Evolutionary conservation across 2,888 invertebrate species (phyloP).

Genomic region (Drosophila sordidula): DNA sequence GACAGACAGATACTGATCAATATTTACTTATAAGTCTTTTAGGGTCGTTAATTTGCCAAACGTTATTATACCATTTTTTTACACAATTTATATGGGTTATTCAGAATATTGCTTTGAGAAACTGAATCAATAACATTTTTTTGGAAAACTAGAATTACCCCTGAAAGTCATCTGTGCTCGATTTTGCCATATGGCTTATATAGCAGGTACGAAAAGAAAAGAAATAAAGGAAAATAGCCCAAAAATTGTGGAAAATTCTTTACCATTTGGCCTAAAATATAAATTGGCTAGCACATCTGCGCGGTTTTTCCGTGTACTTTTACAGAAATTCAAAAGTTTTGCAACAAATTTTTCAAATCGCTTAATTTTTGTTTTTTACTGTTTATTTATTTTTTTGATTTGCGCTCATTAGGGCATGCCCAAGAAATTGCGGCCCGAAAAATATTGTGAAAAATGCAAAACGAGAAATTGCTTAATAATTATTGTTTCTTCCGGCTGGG

Average conservation of each 20-base stretch:
- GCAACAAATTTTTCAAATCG: constrained; percentile 9
- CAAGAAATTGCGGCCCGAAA: not conserved
- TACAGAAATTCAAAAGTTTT: not conserved
- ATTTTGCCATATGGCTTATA: not conserved
- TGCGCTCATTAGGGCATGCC: constrained; percentile 14
- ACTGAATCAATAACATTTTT: too few relatives aligned
- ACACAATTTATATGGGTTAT: too few relatives aligned
- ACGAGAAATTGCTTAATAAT: constrained; percentile 14
- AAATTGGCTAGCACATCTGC: not conserved
- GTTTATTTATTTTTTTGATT: too few relatives aligned
- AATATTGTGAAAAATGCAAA: constrained; percentile 4
- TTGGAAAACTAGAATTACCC: too few relatives aligned
- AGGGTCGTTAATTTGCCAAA: too few relatives aligned
- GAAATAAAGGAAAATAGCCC: not conserved
- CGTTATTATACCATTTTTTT: too few relatives aligned
- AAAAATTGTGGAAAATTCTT: constrained; percentile 3
- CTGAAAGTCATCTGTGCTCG: not conserved
- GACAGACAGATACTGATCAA: too few relatives aligned
- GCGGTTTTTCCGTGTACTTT: not conserved
- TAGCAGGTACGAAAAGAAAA: constrained; percentile 3
- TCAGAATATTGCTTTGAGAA: too few relatives aligned
- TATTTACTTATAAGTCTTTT: too few relatives aligned
- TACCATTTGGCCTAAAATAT: constrained; percentile 5
- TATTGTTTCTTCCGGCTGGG: constrained; percentile 13
- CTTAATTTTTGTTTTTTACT: not conserved